Conservation (phyloP, 2,113 vertebrate genomes). For the Cygnus atratus region DNA sequence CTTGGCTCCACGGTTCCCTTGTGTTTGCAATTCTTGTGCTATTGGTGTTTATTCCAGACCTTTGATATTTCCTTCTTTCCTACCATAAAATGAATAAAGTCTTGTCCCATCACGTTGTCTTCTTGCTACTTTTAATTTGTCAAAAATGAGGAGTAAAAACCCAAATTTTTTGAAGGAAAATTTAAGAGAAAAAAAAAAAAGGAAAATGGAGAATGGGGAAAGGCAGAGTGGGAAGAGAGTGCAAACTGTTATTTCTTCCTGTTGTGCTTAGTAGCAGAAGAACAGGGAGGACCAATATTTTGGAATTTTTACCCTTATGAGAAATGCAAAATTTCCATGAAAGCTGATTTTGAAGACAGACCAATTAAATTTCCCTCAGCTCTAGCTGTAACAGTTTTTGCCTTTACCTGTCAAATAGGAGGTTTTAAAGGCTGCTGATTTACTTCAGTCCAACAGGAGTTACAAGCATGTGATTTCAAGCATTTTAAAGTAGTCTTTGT, state of each 20-base stretch:
- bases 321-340: neutral
- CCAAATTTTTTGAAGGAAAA: neutral
- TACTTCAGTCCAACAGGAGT: neutral
- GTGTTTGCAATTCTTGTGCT: neutral
- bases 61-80: neutral
- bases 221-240: neutral
- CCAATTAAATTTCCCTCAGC: neutral
- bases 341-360: neutral
- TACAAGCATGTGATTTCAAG: neutral
- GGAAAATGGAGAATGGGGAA: neutral
- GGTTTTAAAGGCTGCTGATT: neutral
- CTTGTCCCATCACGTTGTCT: neutral
- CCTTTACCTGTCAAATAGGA: neutral
- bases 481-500: neutral
- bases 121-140: neutral
- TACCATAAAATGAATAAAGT: neutral
- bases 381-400: neutral
- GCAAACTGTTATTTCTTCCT: neutral
- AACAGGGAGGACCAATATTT: accelerated
- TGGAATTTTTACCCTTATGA: neutral
- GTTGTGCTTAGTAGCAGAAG: neutral
- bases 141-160: neutral
- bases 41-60: slow-evolving; percentile 19
- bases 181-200: neutral
- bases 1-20: neutral